Conservation (phyloP, 1,140 invertebrate genomes). For the Dendroctonus ponderosae region DNA sequence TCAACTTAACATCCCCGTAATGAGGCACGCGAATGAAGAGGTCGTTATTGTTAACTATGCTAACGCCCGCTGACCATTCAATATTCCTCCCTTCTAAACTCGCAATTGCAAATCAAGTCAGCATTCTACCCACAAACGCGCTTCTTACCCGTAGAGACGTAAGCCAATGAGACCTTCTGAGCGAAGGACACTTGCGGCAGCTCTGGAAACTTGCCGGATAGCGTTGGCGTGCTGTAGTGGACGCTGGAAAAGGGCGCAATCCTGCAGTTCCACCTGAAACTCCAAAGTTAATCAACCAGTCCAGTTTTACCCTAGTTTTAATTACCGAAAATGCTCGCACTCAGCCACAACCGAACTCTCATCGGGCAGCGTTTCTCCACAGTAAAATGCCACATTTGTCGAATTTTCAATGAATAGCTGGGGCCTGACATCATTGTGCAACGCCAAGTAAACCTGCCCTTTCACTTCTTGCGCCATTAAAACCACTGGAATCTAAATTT, state of each 20-base stretch:
- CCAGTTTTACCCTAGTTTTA: neutral
- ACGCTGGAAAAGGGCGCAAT: slow-evolving; percentile 36
- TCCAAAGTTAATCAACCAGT: neutral
- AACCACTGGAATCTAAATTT: slow-evolving; percentile 51
- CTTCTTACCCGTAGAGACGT: slow-evolving; percentile 32
- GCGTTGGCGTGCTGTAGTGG: slow-evolving; percentile 50
- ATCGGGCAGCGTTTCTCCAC: slow-evolving; percentile 39
- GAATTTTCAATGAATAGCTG: slow-evolving; percentile 48
- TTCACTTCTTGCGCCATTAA: slow-evolving; percentile 57
- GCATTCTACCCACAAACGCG: neutral
- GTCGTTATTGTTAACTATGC: slow-evolving; percentile 55
- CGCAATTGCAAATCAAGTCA: neutral
- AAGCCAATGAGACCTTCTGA: slow-evolving; percentile 41
- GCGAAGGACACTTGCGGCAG: slow-evolving; percentile 38
- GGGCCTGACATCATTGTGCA: slow-evolving; percentile 60
- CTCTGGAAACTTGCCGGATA: slow-evolving; percentile 49
- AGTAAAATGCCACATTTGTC: slow-evolving; percentile 41
- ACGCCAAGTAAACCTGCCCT: slow-evolving; percentile 58
- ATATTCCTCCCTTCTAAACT: slow-evolving; percentile 39
- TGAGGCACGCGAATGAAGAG: slow-evolving; percentile 67
- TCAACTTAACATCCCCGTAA: slow-evolving; percentile 69
- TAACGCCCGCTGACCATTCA: slow-evolving; percentile 53
- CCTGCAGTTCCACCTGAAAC: slow-evolving; percentile 45
- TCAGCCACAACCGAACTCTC: slow-evolving; percentile 39
- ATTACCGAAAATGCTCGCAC: slow-evolving; percentile 44